Evolutionary conservation across 2,113 vertebrate genomes (phyloP).

Genomic region (Ailuropoda melanoleuca): DNA sequence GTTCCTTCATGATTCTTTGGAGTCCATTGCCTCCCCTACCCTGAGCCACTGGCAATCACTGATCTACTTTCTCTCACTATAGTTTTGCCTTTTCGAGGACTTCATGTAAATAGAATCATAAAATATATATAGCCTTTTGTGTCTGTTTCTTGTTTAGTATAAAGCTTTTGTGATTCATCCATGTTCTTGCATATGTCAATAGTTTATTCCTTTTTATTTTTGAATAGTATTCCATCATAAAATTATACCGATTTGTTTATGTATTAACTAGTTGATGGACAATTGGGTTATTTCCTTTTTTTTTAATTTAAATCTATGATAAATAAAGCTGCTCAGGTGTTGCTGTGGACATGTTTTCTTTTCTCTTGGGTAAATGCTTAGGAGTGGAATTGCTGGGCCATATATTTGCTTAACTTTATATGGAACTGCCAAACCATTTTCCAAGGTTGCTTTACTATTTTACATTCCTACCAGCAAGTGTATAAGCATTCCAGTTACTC

Average conservation of each 20-base stretch:
- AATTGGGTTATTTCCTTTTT: neutral
- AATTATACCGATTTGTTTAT: neutral
- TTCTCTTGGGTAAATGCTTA: neutral
- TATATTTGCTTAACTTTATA: neutral
- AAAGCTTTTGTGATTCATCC: neutral
- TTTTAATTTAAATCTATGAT: neutral
- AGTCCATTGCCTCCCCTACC: neutral
- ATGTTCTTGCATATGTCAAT: neutral
- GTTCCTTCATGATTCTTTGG: neutral
- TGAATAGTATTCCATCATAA: neutral
- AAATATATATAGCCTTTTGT: neutral
- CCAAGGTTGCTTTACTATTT: neutral
- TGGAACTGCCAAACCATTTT: neutral
- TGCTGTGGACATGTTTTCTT: neutral
- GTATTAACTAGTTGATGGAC: neutral
- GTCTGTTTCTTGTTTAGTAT: neutral
- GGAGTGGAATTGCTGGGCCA: neutral
- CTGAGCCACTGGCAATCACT: neutral
- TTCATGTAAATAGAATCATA: neutral
- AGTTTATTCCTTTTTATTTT: neutral
- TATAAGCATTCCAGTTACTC: neutral
- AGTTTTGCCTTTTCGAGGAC: neutral
- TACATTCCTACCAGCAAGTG: neutral
- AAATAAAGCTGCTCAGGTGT: neutral
- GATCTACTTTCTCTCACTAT: neutral